phyloP scores from a whole-genome alignment of 2,888 invertebrate genomes.

The Mechanitis messenoides region DNA sequence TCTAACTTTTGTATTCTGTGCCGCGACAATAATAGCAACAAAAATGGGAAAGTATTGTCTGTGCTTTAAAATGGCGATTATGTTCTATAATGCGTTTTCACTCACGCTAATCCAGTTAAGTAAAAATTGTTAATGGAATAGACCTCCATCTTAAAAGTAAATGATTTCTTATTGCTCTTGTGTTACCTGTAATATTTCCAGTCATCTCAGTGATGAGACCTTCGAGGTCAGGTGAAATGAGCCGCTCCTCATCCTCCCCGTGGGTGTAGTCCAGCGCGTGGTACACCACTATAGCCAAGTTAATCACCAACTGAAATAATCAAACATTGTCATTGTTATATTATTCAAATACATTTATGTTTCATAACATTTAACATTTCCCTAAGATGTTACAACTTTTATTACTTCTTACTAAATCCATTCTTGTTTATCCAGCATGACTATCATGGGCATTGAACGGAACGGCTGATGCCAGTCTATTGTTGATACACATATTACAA shows the following conservation, averaged over 20 bases:
- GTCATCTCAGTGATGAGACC: constrained; percentile 92
- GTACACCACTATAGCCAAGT: constrained; percentile 90
- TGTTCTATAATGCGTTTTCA: constrained; percentile 25
- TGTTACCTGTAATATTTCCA: constrained; percentile 73
- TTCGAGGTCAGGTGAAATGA: constrained; percentile 90
- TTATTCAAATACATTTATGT: no score
- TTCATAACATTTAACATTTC: no score
- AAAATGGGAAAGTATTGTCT: constrained; percentile 54
- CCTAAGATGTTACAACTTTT: neutral
- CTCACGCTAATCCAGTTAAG: constrained; percentile 25
- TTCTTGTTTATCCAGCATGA: constrained; percentile 40
- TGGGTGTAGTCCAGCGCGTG: constrained; percentile 93
- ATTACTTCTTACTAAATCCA: constrained; percentile 21
- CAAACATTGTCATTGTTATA: constrained; percentile 1
- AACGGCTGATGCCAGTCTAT: constrained; percentile 39
- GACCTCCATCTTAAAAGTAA: neutral
- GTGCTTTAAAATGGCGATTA: constrained; percentile 28
- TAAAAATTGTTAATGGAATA: neutral
- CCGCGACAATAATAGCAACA: constrained; percentile 19
- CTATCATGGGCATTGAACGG: constrained; percentile 50
- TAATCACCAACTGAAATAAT: constrained; percentile 83
- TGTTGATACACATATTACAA: constrained; percentile 35
- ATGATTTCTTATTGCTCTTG: neutral
- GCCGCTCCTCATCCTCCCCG: constrained; percentile 89
- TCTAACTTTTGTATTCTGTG: constrained; percentile 3